phyloP scores from a whole-genome alignment of 2,113 vertebrate species.

The Raja brachyura region DNA sequence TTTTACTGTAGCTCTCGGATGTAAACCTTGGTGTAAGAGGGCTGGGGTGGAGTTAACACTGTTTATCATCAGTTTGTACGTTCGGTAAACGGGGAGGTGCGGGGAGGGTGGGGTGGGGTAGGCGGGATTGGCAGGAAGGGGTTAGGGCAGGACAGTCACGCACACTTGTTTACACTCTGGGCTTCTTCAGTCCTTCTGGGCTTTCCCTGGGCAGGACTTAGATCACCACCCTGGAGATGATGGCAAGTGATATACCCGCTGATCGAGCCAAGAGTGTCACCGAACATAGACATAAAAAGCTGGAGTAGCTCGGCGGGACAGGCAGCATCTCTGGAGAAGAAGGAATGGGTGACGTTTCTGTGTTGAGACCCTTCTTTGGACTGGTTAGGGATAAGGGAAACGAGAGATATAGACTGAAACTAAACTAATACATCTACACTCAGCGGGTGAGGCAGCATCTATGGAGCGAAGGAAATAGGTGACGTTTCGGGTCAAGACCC shows the following conservation, averaged over 20 bases:
- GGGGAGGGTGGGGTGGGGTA: background rate
- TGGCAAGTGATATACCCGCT: background rate
- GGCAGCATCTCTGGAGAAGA: too few relatives aligned
- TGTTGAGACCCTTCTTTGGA: too few relatives aligned
- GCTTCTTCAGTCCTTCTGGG: too few relatives aligned
- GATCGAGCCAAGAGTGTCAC: background rate
- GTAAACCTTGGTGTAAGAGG: background rate
- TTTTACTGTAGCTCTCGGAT: background rate
- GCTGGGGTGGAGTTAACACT: background rate
- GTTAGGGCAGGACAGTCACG: background rate
- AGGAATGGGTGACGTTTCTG: too few relatives aligned
- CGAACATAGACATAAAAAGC: too few relatives aligned
- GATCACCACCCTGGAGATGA: background rate
- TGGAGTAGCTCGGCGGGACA: too few relatives aligned
- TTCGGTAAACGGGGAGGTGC: background rate
- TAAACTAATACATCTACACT: too few relatives aligned
- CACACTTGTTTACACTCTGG: background rate
- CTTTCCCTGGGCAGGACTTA: background rate
- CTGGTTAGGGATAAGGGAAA: too few relatives aligned
- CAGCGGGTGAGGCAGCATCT: too few relatives aligned
- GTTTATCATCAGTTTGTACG: background rate
- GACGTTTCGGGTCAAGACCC: too few relatives aligned
- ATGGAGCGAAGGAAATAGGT: too few relatives aligned
- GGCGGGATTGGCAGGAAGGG: background rate
- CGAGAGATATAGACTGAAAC: too few relatives aligned